Base-by-base conservation (phyloP, 1,140 invertebrate genomes). In the Neodiprion lecontei region DNA sequence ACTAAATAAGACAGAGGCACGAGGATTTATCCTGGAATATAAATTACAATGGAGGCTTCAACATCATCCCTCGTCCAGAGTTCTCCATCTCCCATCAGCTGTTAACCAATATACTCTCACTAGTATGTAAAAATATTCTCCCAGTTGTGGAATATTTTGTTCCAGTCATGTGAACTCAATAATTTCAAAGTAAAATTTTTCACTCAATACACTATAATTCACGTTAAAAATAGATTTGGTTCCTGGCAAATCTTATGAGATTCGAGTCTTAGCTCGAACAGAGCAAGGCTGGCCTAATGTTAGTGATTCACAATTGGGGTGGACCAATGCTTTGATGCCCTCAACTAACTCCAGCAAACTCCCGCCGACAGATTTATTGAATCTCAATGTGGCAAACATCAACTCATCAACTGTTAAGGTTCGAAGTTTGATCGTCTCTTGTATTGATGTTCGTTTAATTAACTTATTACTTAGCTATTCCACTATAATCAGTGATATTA, bases 31-130 rank as follows among this genome's bases (percentile, higher is more conserved):
- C 28, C 88, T 87, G 50, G 83, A 89, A 72, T 93, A 94, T 83
- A 91, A 91, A 84, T 86, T 94, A 50, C 90, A 92, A 78, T 94
- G 91, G 90, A 89, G 88, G 77, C 84, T 86, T 53, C 84, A 88
- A 40, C 87, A 90, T 74, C 84, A 89, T 73, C 83, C 88, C 17
- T 89, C 88, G 48, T 87, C 87, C 50, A 81, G 87, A 76, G 85
- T 91, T 76, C 83, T 87, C 17, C 82, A 83, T 70, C 85, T 91
- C 61, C 80, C 86, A 50, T 87, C 85, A 10, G 81, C 84, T 71
- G 75, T 88, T 12, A 75, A 85, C 75, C 82, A 90, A 66, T 89
- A 90, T 76, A 77, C 88, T 72, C 87, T 92, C 69, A 89, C 87
- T 79, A 90, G 91, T 92, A 86, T 73, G 70, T 77, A 50, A n/a